A percentile compares a stretch with the other conserved stretches of the same genome.
Conservation (phyloP, 1,140 invertebrate genomes). For the Zaprionus gabonicus region DNA sequence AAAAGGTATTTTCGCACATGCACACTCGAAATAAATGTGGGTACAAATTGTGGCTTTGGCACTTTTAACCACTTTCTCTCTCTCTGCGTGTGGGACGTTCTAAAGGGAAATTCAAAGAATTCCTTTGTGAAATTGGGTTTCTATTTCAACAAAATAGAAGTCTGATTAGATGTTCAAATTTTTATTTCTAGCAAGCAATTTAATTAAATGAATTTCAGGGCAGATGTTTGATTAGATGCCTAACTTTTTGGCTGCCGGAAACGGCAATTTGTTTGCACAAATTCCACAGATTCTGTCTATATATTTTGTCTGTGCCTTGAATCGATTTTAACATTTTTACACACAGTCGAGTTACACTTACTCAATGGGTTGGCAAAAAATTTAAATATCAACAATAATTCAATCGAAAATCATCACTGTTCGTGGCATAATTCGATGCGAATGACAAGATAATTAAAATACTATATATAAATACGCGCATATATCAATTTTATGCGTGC, state of each 20-base stretch:
- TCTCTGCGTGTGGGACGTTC: neutral
- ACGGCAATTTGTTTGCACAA: neutral
- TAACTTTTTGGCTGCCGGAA: neutral
- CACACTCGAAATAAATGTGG: neutral
- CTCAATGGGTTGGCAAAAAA: neutral
- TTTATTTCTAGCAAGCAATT: neutral
- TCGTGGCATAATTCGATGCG: neutral
- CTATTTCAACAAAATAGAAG: neutral
- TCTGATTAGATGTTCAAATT: neutral
- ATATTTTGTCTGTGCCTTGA: neutral
- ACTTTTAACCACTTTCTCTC: neutral
- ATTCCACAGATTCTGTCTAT: neutral
- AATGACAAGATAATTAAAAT: neutral
- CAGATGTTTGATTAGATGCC: neutral
- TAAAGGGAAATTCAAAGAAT: neutral
- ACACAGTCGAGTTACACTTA: neutral
- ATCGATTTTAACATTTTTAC: neutral
- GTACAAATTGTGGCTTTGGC: neutral
- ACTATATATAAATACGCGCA: neutral
- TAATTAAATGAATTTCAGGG: constrained; percentile 1
- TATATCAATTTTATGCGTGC: neutral
- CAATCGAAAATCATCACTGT: neutral
- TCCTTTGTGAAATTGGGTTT: neutral
- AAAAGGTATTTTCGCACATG: neutral
- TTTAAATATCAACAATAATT: neutral